Percentiles rank a stretch among this genome's conserved stretches.
Conservation (phyloP, 2,113 vertebrate species). For the Aptenodytes forsteri region DNA sequence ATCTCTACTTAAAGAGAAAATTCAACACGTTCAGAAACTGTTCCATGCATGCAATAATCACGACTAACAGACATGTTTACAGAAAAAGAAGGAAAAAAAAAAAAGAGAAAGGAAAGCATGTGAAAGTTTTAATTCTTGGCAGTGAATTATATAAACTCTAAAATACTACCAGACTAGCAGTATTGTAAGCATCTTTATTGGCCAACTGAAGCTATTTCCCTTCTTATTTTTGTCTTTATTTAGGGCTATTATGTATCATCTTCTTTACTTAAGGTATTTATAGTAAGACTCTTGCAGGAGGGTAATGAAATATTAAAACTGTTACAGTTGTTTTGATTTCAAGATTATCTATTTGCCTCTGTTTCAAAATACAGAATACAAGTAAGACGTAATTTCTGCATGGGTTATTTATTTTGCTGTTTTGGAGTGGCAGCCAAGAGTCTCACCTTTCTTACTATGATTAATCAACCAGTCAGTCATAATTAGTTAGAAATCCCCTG, state of each 20-base stretch:
- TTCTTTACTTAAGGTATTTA: background rate
- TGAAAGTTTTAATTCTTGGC: background rate
- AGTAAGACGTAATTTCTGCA: background rate
- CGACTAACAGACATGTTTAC: background rate
- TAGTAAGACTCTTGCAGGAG: background rate
- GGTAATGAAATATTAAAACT: background rate
- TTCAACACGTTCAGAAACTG: background rate
- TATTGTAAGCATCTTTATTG: background rate
- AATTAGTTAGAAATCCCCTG: background rate
- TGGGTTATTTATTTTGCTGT: background rate
- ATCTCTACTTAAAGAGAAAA: background rate
- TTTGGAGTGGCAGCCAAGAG: background rate
- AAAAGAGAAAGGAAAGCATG: rapidly evolving
- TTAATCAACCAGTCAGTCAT: background rate
- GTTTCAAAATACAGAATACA: background rate
- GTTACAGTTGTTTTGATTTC: background rate
- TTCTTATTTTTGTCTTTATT: background rate
- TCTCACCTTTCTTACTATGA: background rate
- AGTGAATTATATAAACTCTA: background rate
- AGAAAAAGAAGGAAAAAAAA: background rate
- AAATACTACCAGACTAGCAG: background rate
- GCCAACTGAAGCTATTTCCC: background rate
- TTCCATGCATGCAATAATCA: background rate
- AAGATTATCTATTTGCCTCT: background rate
- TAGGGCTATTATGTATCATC: background rate